Evolutionary conservation across 2,888 invertebrate species (phyloP), one percentile per base, ranked within the genome.

Genomic region (Drosophila nigritarsus): DNA sequence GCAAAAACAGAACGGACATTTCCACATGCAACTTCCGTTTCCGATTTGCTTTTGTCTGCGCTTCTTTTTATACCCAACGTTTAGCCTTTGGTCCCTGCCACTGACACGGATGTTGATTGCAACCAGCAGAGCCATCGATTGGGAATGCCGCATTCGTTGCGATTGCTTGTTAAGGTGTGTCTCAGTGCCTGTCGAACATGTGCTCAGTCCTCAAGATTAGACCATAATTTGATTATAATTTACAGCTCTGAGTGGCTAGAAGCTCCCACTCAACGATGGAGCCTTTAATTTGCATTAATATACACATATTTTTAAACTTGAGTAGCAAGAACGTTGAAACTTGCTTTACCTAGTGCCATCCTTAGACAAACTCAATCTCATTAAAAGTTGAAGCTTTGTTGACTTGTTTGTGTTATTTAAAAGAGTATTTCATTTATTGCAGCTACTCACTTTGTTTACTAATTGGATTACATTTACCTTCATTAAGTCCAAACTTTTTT

Each of bases 1-100:
- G 18, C 65, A 66, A 54, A 40, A 60, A 4, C 69, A 75, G 54
- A 55, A 65, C 65, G 72, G 65, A 67, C 86, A 71, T 73, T 85
- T 85, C 70, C 90, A 73, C 80, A 85, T 88, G 90, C 83, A 85
- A 80, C 90, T 89, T 88, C 90, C 85, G 83, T 77, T 85, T 90
- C 89, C 89, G 83, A 72, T 88, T 75, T 75, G 86, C 80, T 80
- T 87, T 89, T 89, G 83, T 83, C 66, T 65, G 48, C 36, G n/a
- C 36, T 50, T 55, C 36, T 20, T 60, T 65, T 40, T 34, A 50
- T 40, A 34, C 27, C 53, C 65, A 84, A 51, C 80, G 66, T 73
- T 90, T 82, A 72, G 85, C 87, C 87, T 69, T 60, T 73, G 79
- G 71, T 69, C 71, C 64, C 90, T 84, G 90, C 34, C 50, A 64